Evolutionary conservation across 2,888 invertebrate genomes (phyloP), one percentile per base, ranked within the genome.

Genomic region (Himalopsyche tibetana): DNA sequence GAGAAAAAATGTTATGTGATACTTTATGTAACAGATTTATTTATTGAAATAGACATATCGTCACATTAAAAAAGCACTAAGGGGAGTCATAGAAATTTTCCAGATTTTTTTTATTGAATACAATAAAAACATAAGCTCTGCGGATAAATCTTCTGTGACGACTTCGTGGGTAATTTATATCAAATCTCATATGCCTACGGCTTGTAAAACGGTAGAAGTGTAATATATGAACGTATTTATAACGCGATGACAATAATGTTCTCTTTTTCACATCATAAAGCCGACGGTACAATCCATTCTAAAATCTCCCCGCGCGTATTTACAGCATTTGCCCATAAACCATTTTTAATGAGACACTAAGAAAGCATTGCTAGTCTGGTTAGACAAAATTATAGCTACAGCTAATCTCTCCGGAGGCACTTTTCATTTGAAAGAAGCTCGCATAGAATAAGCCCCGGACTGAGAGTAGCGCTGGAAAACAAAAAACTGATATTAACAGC

Each of bases 281-380:
- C 45, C 28, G 45, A 45, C 81, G 81, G 45, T 15, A 42, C 28
- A 45, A 40, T 81, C 55, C 42, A 45, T 51, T 28, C 45, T 28
- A 17, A 42, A 28, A 42, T 81, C 51, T 81, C 51, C 81, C 28
- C 51, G 45, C 40, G 80, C 8, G 63, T 63, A 63, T 63, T 63
- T 63, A 63, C 63, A 63, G 63, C 63, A 63, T 63, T 63, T 28
- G 80, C 86, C 84, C 81, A 88, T 87, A 88, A 88, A 88, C 69
- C 88, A 88, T 87, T 88, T 88, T 87, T 88, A 88, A 88, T 88
- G 88, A 88, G 88, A 88, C 88, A 87, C 63, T 36, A 84, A 79
- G 82, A 82, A 83, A 81, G 84, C 85, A 80, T 11, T 85, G 38
- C 80, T 80, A 85, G 86, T 82, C 82, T 69, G 63, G 82, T 82